Evolutionary conservation across 1,140 invertebrate species (phyloP).

Genomic region (Apis mellifera): Amel_HAv3.1 CM009931.2:1572501-1573000

Average conservation of each 20-base stretch:
- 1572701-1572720: background rate
- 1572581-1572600: background rate
- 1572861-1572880: slow-evolving; percentile 25
- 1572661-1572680: background rate
- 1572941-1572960: background rate
- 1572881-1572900: slow-evolving; percentile 46
- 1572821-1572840: slow-evolving; percentile 36
- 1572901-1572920: slow-evolving; percentile 39
- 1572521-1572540: no score
- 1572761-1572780: slow-evolving; percentile 26
- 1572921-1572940: slow-evolving; percentile 2
- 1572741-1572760: slow-evolving; percentile 33
- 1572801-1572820: slow-evolving; percentile 41
- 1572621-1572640: background rate
- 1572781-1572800: slow-evolving; percentile 29
- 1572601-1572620: background rate
- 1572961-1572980: background rate
- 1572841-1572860: slow-evolving; percentile 42
- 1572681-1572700: no score
- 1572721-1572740: slow-evolving; percentile 23
- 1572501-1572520: no score
- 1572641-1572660: background rate
- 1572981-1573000: background rate
- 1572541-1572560: background rate
- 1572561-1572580: background rate